Evolutionary conservation across 2,888 invertebrate genomes (phyloP), one percentile per base, ranked within the genome.

Genomic region (Andrena marginata): DNA sequence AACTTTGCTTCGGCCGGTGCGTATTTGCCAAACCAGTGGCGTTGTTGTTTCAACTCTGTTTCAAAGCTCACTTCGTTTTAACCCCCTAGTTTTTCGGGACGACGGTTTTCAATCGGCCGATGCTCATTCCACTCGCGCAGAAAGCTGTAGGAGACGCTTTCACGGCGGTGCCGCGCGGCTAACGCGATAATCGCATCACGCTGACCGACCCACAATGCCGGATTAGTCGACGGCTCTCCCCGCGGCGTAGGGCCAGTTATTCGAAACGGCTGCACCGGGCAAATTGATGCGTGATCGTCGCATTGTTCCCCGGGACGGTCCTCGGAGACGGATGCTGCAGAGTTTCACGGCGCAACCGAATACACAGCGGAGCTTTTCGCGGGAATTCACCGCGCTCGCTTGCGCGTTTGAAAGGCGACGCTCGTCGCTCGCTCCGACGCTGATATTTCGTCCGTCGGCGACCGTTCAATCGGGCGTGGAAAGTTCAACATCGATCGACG

Each of bases 281-380:
- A 90, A 92, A 91, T 92, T 88, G 89, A 89, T 88, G 87, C 86
- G 86, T 86, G 87, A 91, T 90, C 89, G 85, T 65, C 81, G 84
- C 75, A 90, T 90, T 90, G 89, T 90, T 77, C 84, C 49, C 87
- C 54, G 68, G 31, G 33, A 60, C 23, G 59, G 71, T 75, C 74
- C 67, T 71, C 81, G 23, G 69, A 80, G 74, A 85, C 74, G 79
- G 72, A 81, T 82, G 74, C 56, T 60, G 56, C 70, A 68, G 67
- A 79, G 84, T 85, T 83, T 68, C 71, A 71, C 68, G 72, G 60
- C 35, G 65, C 59, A 74, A 73, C 79, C 76, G 74, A 82, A 88
- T 81, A 51, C 72, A 75, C 80, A 63, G 68, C 68, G 79, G 72
- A 68, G 54, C 80, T 77, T 78, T 86, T 63, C 78, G 31, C 48